A percentile compares a stretch with the other conserved stretches of the same genome.
Evolutionary conservation across 2,888 invertebrate species (phyloP).

Genomic region (Cylloceria caligata): DNA sequence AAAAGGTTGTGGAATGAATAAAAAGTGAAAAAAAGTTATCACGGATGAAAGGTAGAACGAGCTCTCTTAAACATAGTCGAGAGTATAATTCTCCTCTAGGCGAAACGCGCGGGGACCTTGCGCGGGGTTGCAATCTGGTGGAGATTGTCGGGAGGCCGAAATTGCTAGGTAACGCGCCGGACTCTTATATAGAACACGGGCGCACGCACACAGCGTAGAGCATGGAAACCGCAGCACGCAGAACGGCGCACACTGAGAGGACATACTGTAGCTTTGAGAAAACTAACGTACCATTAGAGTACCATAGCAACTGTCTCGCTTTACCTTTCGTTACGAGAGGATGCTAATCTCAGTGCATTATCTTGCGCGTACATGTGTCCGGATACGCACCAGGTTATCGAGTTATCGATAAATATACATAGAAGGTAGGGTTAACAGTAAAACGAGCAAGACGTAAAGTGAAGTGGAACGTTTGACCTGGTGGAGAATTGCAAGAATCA

Average conservation of each 20-base stretch:
- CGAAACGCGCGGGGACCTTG: constrained; percentile 64
- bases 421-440: constrained; percentile 30
- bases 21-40: constrained; percentile 37
- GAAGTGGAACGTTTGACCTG: neutral
- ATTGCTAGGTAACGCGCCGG: constrained; percentile 77
- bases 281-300: constrained; percentile 74
- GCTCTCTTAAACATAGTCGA: constrained; percentile 62
- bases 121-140: constrained; percentile 76
- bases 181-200: constrained; percentile 41
- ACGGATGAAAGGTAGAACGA: constrained; percentile 50
- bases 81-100: constrained; percentile 65
- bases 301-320: constrained; percentile 62
- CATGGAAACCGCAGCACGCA: neutral
- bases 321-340: constrained; percentile 44
- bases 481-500: neutral
- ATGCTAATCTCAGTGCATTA: constrained; percentile 57
- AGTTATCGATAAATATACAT: constrained; percentile 39
- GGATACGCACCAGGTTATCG: constrained; percentile 46
- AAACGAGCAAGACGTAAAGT: neutral
- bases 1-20: constrained; percentile 68
- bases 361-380: constrained; percentile 26
- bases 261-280: constrained; percentile 71
- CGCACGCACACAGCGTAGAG: constrained; percentile 26
- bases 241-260: constrained; percentile 1
- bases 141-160: constrained; percentile 80